These are phyloP conservation scores for Chionomys nivalis DNA, from an alignment of 2,113 vertebrate species.

Conservation along the genomic window DNA sequence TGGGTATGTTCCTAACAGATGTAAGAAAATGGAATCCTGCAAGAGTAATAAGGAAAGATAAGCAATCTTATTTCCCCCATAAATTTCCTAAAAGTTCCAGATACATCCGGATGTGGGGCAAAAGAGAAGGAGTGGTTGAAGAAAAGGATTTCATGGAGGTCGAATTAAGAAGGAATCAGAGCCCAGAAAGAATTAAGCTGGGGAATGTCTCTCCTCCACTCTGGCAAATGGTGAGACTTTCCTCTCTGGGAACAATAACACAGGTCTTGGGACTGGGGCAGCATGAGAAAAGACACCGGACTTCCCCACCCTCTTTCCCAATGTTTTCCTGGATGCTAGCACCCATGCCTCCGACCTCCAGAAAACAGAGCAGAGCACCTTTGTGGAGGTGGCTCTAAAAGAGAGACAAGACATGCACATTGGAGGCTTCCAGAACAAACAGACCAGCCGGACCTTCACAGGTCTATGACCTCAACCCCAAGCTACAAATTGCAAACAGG, in stretches of 20 bases:
- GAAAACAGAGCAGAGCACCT: background rate
- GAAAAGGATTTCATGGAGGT: background rate
- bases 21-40: background rate
- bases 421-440: background rate
- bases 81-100: background rate
- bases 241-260: constrained; percentile 3
- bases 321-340: background rate
- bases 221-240: background rate
- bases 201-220: background rate
- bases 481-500: background rate
- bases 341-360: background rate
- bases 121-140: background rate
- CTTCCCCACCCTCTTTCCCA: background rate
- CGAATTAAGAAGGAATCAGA: background rate
- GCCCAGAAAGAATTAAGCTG: background rate
- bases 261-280: background rate
- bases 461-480: background rate
- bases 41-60: background rate
- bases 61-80: too few species aligned
- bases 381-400: too few species aligned
- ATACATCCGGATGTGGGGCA: background rate
- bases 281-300: background rate
- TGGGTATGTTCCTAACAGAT: background rate
- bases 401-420: background rate
- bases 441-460: background rate